Evolutionary conservation across 2,797 vertebrate species (phyloP).

Genomic region (Tarsius wallacei): DNA sequence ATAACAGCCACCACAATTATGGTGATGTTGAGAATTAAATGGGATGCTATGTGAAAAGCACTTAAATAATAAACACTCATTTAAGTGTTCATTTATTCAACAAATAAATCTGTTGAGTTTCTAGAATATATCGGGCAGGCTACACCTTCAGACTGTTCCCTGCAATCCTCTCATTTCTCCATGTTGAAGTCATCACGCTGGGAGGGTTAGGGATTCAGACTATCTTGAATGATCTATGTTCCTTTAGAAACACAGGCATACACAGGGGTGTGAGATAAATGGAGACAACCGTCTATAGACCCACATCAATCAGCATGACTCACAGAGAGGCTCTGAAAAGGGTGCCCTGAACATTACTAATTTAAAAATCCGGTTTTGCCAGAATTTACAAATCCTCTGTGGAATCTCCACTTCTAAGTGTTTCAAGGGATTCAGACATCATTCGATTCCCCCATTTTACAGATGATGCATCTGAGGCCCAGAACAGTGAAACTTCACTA

Average conservation of each 20-base stretch:
- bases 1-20: rapidly evolving
- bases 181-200: rapidly evolving
- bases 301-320: rapidly evolving
- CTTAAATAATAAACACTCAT: rapidly evolving
- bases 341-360: rapidly evolving
- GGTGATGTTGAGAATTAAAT: rapidly evolving
- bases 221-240: rapidly evolving
- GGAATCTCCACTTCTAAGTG: background rate
- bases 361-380: background rate
- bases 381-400: too few species aligned
- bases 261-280: rapidly evolving
- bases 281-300: rapidly evolving
- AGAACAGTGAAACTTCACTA: rapidly evolving
- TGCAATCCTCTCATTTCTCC: background rate
- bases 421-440: background rate
- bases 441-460: background rate
- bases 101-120: rapidly evolving
- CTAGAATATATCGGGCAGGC: rapidly evolving
- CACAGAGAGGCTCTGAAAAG: rapidly evolving
- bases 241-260: background rate
- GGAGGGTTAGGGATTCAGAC: background rate
- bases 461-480: rapidly evolving
- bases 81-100: rapidly evolving
- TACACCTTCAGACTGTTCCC: rapidly evolving
- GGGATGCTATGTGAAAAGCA: rapidly evolving